Percentiles rank a stretch among this genome's conserved stretches.
These are phyloP conservation scores for Frankliniella intonsa DNA, from an alignment of 2,888 invertebrate genomes.

Conservation along the genomic window DNA sequence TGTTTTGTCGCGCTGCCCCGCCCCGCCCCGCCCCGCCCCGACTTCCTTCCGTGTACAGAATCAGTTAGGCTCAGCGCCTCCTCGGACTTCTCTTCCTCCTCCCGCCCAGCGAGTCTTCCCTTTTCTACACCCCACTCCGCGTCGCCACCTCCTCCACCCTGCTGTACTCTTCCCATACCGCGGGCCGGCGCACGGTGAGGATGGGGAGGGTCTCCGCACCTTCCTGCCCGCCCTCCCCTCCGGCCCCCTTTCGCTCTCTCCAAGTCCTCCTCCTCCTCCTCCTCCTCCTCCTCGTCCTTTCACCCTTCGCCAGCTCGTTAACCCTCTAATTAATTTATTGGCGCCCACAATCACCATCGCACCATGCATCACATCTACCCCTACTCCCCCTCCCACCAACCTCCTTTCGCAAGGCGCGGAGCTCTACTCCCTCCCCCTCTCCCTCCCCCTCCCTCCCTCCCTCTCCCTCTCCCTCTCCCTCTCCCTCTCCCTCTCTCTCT, in stretches of 20 bases:
- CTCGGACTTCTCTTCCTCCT: too few species aligned
- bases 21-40: neutral
- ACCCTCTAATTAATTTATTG: slow-evolving; percentile 23
- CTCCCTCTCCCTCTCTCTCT: neutral
- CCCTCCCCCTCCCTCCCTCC: neutral
- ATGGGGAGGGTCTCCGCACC: too few species aligned
- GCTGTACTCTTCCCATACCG: too few species aligned
- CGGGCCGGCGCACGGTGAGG: too few species aligned
- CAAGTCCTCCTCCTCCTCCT: too few species aligned
- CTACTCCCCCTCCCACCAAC: neutral
- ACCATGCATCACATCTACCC: slow-evolving; percentile 7
- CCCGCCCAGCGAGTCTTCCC: too few species aligned
- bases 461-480: neutral
- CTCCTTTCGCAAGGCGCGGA: neutral
- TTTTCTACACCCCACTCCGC: too few species aligned
- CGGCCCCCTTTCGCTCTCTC: too few species aligned
- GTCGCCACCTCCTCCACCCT: too few species aligned
- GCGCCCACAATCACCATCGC: slow-evolving; percentile 6
- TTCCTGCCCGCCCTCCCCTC: too few species aligned
- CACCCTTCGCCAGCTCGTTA: slow-evolving; percentile 15
- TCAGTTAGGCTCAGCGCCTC: too few species aligned
- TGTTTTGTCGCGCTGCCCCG: neutral
- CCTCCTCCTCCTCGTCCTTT: neutral
- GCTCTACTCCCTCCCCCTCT: neutral
- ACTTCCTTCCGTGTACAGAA: neutral